These are phyloP conservation scores for Trissoscelio sp. DNA, from an alignment of 2,888 invertebrate genomes.

Conservation along the genomic window DNA sequence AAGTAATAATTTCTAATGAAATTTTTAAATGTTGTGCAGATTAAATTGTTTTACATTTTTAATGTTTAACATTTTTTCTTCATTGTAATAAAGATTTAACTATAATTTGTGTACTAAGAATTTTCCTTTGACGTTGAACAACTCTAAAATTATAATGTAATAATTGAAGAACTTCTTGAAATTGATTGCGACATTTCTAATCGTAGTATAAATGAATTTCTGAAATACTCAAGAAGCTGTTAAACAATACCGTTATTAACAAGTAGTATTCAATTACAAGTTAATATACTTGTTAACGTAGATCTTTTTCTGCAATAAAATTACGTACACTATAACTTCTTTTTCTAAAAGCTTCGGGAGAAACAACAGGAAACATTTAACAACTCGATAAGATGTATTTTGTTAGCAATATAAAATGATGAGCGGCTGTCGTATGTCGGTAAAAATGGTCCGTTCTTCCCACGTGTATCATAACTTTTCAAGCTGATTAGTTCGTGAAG, in stretches of 20 bases:
- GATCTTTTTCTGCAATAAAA: constrained; percentile 44
- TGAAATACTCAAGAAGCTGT: constrained; percentile 44
- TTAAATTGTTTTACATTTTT: too few species aligned
- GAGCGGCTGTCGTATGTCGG: constrained; percentile 54
- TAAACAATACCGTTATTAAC: constrained; percentile 52
- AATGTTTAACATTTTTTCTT: too few species aligned
- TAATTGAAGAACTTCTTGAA: too few species aligned
- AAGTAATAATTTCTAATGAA: too few species aligned
- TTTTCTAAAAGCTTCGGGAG: constrained; percentile 22
- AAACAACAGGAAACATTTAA: constrained; percentile 63
- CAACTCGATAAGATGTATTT: constrained; percentile 54
- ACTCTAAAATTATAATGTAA: too few species aligned
- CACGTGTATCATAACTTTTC: constrained; percentile 54
- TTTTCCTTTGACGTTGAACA: too few species aligned
- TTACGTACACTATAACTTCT: constrained; percentile 26
- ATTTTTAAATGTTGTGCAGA: too few species aligned
- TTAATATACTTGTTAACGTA: constrained; percentile 59
- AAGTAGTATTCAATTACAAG: constrained; percentile 52
- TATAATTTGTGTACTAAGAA: too few species aligned
- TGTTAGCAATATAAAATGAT: constrained; percentile 59
- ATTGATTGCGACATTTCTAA: background rate
- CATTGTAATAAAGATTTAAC: too few species aligned
- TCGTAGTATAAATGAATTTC: background rate
- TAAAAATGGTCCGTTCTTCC: constrained; percentile 71
- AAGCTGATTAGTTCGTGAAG: constrained; percentile 65